Base-by-base conservation (phyloP, 2,888 invertebrate species). In the Neocrepidodera transversa region DNA sequence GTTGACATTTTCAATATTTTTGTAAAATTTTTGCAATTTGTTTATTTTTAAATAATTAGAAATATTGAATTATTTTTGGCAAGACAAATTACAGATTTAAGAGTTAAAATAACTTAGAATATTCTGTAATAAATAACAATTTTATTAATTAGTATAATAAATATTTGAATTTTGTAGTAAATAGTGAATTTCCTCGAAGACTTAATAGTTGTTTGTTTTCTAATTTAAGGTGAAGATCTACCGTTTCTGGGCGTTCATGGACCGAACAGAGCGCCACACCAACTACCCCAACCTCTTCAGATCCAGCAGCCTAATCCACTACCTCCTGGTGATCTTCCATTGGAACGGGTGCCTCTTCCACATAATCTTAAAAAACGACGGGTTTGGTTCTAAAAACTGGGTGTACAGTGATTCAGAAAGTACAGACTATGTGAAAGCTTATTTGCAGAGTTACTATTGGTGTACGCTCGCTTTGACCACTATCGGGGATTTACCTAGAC, bases 271-370 rank as follows among this genome's bases (percentile, higher is more conserved):
- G 82, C 87, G 97, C 66, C 97, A 98, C 80, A 97, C 97, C 73
- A 98, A 97, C 85, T 98, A 97, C 84, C 97, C 97, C 68, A 98
- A 98, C 84, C 86, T 97, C 76, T 95, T 95, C 85, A 89, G 91
- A 78, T 93, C 93, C 74, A 90, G 91, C 74, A 92, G 93, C 81
- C 86, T 94, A 80, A 92, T 94, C 82, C 96, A 97, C 86, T 96
- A 96, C 85, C 87, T 97, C 78, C 85, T 97, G 83, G 96, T 96
- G 83, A 94, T 97, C 82, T 97, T 97, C 84, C 98, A 98, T 86
- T 98, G 97, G 97, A 98, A 98, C 83, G 97, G 97, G 78, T 98
- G 97, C 84, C 86, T 98, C 81, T 97, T 95, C 85, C 94, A 96
- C 86, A 91, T 97, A 80, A 93, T 96, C 80, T 90, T 93, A 86